Evolutionary conservation across 2,113 vertebrate species (phyloP).

Genomic region (Cichladusa arquata): DNA sequence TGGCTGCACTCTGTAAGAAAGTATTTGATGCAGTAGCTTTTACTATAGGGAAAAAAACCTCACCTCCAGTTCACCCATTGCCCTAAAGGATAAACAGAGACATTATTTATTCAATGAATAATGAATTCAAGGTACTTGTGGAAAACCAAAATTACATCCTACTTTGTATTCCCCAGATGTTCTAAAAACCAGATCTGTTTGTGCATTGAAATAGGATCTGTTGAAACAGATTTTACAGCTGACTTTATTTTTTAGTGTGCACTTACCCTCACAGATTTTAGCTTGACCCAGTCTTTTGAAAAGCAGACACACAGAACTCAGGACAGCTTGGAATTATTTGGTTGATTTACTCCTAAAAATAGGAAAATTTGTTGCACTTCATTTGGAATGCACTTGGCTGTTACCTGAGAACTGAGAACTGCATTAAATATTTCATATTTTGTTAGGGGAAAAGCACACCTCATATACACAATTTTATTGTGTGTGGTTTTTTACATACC

Average conservation of each 20-base stretch:
- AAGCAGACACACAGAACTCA: neutral
- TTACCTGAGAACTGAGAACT: neutral
- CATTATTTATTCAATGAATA: neutral
- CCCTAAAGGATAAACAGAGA: neutral
- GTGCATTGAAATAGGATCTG: neutral
- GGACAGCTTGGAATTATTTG: slow-evolving; percentile 11
- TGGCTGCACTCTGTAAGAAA: neutral
- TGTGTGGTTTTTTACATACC: neutral
- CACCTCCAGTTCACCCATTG: neutral
- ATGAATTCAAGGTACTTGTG: neutral
- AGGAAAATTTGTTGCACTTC: neutral
- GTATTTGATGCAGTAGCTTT: neutral
- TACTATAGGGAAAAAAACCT: neutral
- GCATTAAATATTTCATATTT: neutral
- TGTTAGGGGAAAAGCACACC: neutral
- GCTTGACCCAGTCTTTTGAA: neutral
- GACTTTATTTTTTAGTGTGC: neutral
- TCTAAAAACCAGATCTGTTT: neutral
- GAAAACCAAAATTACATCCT: neutral
- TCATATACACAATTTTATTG: neutral
- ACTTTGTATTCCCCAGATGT: neutral
- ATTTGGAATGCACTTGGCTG: neutral
- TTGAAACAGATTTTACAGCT: neutral
- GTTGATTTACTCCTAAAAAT: slow-evolving; percentile 16
- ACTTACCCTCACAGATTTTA: neutral